A percentile compares a stretch with the other conserved stretches of the same genome.
phyloP scores from a whole-genome alignment of 2,113 vertebrate genomes.

The Hiodon alosoides region DNA sequence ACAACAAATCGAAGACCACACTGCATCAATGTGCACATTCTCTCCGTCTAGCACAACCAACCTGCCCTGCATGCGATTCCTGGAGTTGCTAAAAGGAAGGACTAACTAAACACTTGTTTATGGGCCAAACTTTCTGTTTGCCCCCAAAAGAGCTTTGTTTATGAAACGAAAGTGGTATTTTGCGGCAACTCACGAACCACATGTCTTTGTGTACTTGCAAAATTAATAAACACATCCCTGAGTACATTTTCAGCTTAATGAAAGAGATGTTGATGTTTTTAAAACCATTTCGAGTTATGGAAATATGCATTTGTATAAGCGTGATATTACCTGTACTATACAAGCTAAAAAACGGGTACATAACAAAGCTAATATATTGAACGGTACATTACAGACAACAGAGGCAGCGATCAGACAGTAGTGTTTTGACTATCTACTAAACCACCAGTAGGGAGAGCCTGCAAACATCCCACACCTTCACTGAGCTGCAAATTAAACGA shows the following conservation, averaged over 20 bases:
- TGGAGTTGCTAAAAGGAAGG: constrained; percentile 18
- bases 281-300: too few species aligned
- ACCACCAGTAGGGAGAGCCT: background rate
- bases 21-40: constrained; percentile 37
- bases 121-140: constrained; percentile 47
- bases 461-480: background rate
- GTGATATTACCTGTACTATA: background rate
- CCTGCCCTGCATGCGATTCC: background rate
- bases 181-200: background rate
- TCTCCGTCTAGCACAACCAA: constrained; percentile 23
- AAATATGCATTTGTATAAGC: too few species aligned
- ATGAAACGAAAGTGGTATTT: background rate
- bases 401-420: background rate
- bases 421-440: background rate
- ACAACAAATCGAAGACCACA: constrained; percentile 40
- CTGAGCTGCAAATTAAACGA: background rate
- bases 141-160: constrained; percentile 19
- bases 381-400: background rate
- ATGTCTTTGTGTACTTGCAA: background rate
- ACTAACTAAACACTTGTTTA: constrained; percentile 28
- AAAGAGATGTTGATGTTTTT: too few species aligned
- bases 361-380: background rate
- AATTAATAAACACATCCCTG: too few species aligned
- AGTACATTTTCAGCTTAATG: too few species aligned
- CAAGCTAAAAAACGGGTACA: background rate